Conservation (phyloP, 2,113 vertebrate genomes). For the Raphicerus campestris region DNA sequence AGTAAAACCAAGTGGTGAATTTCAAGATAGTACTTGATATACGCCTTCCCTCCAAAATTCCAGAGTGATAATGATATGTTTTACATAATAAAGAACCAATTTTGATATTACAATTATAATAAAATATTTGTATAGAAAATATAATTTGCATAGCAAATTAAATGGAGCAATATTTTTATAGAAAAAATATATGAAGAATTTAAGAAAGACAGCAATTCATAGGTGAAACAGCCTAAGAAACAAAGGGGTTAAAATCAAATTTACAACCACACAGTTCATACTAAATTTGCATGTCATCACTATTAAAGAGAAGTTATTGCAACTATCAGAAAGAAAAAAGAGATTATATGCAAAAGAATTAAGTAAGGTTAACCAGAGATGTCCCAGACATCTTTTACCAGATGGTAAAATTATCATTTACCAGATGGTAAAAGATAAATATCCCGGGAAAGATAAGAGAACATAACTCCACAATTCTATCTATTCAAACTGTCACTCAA, state of each 20-base stretch:
- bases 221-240: background rate
- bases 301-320: background rate
- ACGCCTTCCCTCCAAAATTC: accelerated
- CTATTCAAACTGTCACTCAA: background rate
- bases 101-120: background rate
- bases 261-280: background rate
- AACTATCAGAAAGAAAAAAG: background rate
- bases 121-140: background rate
- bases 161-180: background rate
- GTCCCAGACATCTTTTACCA: too few relatives aligned
- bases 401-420: too few relatives aligned
- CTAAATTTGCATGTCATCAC: background rate
- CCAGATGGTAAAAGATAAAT: background rate
- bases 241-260: background rate
- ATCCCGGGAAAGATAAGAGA: background rate
- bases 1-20: background rate
- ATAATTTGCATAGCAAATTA: background rate
- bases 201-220: background rate
- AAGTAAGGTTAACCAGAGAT: background rate
- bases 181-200: background rate
- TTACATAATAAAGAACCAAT: background rate
- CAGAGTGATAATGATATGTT: background rate
- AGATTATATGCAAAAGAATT: background rate
- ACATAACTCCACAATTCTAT: background rate
- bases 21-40: background rate